phyloP scores from a whole-genome alignment of 1,140 invertebrate species.

The Oppia nitens region DNA sequence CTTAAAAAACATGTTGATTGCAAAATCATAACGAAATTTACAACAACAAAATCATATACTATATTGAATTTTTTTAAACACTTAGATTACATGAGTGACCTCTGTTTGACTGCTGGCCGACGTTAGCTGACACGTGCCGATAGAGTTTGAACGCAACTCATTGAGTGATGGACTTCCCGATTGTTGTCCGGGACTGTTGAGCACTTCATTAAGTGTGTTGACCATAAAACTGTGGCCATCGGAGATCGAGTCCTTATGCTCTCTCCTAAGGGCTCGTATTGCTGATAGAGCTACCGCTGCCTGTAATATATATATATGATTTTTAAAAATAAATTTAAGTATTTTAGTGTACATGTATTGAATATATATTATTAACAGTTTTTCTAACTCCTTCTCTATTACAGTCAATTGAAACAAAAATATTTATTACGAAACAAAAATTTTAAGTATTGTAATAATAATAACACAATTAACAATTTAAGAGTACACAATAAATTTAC shows the following conservation, averaged over 20 bases:
- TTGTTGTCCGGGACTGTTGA: conserved; percentile 16
- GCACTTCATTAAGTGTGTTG: conserved; percentile 17
- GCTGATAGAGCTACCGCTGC: conserved; percentile 16
- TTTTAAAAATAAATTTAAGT: not conserved
- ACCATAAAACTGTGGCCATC: conserved; percentile 18
- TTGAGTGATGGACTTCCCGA: conserved; percentile 3
- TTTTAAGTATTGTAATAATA: too few relatives aligned
- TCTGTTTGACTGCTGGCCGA: not conserved
- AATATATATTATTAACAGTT: not conserved
- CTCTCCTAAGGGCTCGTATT: conserved; percentile 15
- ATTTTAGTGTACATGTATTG: not conserved
- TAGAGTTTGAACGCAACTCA: not conserved
- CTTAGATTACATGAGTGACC: not conserved
- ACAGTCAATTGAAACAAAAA: too few relatives aligned
- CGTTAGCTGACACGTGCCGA: too few relatives aligned
- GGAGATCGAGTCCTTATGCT: conserved; percentile 10
- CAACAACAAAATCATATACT: too few relatives aligned
- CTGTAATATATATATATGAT: too few relatives aligned
- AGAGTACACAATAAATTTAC: too few relatives aligned
- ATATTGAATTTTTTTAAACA: too few relatives aligned
- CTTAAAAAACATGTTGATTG: too few relatives aligned
- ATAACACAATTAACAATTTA: too few relatives aligned
- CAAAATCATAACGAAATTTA: too few relatives aligned
- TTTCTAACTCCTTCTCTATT: not conserved
- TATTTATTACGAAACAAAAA: too few relatives aligned